phyloP scores from a whole-genome alignment of 2,888 invertebrate genomes.

The Orchesellides sinensis region DNA sequence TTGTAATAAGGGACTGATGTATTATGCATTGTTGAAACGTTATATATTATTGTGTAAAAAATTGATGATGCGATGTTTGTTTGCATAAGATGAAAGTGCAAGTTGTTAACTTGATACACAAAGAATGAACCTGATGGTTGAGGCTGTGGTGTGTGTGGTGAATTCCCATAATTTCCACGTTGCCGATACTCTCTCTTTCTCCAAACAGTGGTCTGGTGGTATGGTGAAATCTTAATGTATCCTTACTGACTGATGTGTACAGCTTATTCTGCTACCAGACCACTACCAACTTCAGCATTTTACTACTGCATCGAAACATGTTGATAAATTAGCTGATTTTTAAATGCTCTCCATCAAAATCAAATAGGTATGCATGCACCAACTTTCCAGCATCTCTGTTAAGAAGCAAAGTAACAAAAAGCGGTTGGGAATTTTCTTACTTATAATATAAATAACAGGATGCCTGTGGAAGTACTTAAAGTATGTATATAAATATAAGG shows the following conservation, averaged over 20 bases:
- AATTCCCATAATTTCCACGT: neutral
- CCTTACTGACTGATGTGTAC: neutral
- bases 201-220: neutral
- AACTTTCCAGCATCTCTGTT: constrained; percentile 4
- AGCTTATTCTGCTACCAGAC: neutral
- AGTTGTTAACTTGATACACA: constrained; percentile 61
- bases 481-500: no score
- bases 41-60: neutral
- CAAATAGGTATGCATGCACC: constrained; percentile 25
- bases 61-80: constrained; percentile 42
- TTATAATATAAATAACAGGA: no score
- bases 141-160: neutral
- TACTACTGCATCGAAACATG: constrained; percentile 8
- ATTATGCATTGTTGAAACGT: constrained; percentile 47
- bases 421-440: no score
- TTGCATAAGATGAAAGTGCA: constrained; percentile 62
- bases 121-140: constrained; percentile 13
- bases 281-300: neutral
- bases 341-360: constrained; percentile 39
- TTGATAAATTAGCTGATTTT: constrained; percentile 47
- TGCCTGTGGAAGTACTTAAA: no score
- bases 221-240: constrained; percentile 42
- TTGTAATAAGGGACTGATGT: constrained; percentile 47
- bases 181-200: neutral
- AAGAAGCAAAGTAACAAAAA: neutral